Evolutionary conservation across 2,113 vertebrate genomes (phyloP).

Genomic region (Hirundichthys speculiger): DNA sequence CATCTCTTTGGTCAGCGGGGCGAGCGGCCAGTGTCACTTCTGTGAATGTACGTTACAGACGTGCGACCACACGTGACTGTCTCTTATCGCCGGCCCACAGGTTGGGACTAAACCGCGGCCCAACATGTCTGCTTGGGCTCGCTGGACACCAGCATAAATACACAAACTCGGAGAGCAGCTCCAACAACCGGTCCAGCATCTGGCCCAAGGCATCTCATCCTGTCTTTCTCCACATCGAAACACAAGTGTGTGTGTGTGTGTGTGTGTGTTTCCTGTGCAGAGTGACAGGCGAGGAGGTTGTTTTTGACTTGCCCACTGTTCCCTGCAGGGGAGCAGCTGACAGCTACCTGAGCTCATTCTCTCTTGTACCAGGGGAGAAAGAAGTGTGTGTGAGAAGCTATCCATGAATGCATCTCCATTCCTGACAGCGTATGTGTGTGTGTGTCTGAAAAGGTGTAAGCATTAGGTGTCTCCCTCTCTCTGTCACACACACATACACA

Average conservation of each 20-base stretch:
- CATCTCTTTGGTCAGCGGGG: too few species aligned
- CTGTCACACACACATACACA: conserved; percentile 13
- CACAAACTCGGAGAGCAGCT: conserved; percentile 35
- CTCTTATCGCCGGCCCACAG: conserved; percentile 78
- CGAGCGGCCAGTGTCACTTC: conserved; percentile 29
- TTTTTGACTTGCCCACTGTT: conserved; percentile 74
- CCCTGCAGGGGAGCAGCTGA: conserved; percentile 70
- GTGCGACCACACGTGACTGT: conserved; percentile 25
- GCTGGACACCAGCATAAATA: conserved; percentile 32
- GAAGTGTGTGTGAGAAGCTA: conserved; percentile 20
- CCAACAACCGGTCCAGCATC: conserved; percentile 63
- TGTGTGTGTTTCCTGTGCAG: conserved; percentile 18
- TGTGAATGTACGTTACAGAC: conserved; percentile 47
- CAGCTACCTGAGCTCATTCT: conserved; percentile 74
- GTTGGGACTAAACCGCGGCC: conserved; percentile 63
- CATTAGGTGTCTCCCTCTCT: conserved; percentile 49
- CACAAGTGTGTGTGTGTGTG: conserved; percentile 17
- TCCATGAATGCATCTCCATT: conserved; percentile 60
- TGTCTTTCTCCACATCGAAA: conserved; percentile 32
- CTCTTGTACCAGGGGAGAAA: conserved; percentile 48
- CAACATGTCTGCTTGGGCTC: conserved; percentile 65
- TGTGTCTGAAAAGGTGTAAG: conserved; percentile 16
- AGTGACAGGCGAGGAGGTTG: conserved; percentile 67
- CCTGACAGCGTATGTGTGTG: conserved; percentile 28
- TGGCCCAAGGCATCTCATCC: conserved; percentile 62